These are phyloP conservation scores for Cheilosia impressa DNA, from an alignment of 2,888 invertebrate genomes.

Conservation along the genomic window DNA sequence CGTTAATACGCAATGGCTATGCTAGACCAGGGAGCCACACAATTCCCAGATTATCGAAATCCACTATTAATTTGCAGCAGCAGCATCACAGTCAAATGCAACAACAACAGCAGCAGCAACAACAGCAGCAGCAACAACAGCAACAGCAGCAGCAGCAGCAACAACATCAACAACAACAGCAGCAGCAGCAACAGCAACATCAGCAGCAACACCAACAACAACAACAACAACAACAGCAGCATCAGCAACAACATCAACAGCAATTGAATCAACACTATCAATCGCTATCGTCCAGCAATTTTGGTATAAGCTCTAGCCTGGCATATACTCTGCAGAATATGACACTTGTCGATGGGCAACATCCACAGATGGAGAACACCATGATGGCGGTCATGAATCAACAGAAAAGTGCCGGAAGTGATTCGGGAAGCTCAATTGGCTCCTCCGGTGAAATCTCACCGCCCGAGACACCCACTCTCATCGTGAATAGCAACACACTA, in stretches of 20 bases:
- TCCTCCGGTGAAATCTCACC: conserved; percentile 83
- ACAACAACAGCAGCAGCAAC: conserved; percentile 73
- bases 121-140: conserved; percentile 75
- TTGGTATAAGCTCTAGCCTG: conserved; percentile 78
- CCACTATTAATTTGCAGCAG: conserved; percentile 81
- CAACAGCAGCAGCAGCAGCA: conserved; percentile 79
- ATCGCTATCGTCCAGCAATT: conserved; percentile 77
- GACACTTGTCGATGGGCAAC: conserved; percentile 77
- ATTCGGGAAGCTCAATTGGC: conserved; percentile 83
- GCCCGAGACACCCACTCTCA: conserved; percentile 82
- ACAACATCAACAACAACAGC: conserved; percentile 77
- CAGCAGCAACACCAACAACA: conserved; percentile 78
- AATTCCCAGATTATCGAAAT: conserved; percentile 80
- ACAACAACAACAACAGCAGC: conserved; percentile 79
- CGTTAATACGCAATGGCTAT: conserved; percentile 82
- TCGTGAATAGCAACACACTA: conserved; percentile 75
- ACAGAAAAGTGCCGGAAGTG: conserved; percentile 82
- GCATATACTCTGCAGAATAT: conserved; percentile 81
- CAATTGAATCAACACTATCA: conserved; percentile 80
- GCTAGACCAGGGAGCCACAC: conserved; percentile 80
- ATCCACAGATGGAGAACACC: conserved; percentile 75
- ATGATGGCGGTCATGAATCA: conserved; percentile 78
- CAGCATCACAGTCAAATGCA: conserved; percentile 79
- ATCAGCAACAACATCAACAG: conserved; percentile 79
- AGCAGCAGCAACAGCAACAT: conserved; percentile 79